These are phyloP conservation scores for Nesometra sesokonis DNA, from an alignment of 35 echinoderm and acorn worm species.

Conservation along the genomic window DNA sequence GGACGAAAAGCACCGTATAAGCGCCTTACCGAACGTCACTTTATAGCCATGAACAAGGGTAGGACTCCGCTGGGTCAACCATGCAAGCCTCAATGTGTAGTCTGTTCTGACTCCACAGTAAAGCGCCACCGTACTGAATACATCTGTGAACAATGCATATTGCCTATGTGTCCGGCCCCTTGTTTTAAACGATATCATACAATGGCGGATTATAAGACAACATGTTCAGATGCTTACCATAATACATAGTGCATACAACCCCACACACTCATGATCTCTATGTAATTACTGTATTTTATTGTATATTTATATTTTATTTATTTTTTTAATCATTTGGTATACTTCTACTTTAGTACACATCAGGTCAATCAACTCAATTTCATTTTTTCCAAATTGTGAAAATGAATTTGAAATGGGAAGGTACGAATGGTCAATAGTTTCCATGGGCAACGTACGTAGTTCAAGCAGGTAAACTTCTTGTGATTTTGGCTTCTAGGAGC, in stretches of 20 bases:
- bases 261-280: too few species aligned
- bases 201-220: neutral
- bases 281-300: too few species aligned
- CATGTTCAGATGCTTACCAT: constrained; percentile 8
- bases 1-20: neutral
- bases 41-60: constrained; percentile 8
- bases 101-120: constrained; percentile 13
- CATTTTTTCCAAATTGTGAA: too few species aligned
- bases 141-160: constrained; percentile 20
- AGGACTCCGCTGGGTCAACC: neutral
- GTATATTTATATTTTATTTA: too few species aligned
- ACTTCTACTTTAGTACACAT: too few species aligned
- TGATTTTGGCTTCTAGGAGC: too few species aligned
- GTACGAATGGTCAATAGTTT: too few species aligned
- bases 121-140: constrained; percentile 21
- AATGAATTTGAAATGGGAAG: too few species aligned
- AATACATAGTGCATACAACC: neutral
- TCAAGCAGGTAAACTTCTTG: too few species aligned
- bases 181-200: constrained; percentile 12
- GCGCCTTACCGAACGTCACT: constrained; percentile 21
- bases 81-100: constrained; percentile 24
- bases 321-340: too few species aligned
- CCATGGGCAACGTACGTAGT: too few species aligned
- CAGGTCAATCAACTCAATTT: too few species aligned
- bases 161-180: constrained; percentile 31